Evolutionary conservation across 2,888 invertebrate genomes (phyloP).

Genomic region (Sarcophaga subvicina): DNA sequence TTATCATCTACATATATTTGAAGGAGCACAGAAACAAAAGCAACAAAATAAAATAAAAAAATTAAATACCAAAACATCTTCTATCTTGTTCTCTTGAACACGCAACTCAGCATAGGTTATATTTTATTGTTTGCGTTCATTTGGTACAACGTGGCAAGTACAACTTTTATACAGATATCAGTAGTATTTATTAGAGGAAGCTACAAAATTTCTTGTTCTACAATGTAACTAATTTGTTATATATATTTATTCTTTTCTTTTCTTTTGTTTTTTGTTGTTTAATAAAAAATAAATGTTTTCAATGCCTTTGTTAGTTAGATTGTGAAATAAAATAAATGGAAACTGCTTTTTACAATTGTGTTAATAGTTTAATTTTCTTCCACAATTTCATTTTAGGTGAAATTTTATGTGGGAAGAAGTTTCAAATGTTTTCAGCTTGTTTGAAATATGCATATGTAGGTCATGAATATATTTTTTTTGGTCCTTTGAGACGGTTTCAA

Average conservation of each 20-base stretch:
- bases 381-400: neutral
- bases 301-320: slow-evolving; percentile 14
- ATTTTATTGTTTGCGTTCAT: slow-evolving; percentile 1
- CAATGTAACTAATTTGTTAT: slow-evolving; percentile 66
- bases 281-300: slow-evolving; percentile 47
- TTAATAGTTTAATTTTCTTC: slow-evolving; percentile 35
- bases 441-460: neutral
- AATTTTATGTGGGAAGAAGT: neutral
- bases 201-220: slow-evolving; percentile 63
- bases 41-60: slow-evolving; percentile 20
- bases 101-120: slow-evolving; percentile 40
- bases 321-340: neutral
- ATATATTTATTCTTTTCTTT: slow-evolving; percentile 1
- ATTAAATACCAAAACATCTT: slow-evolving; percentile 41
- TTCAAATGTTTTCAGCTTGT: neutral
- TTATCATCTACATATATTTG: slow-evolving; percentile 58
- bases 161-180: slow-evolving; percentile 33
- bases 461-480: neutral
- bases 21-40: neutral
- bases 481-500: neutral
- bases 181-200: slow-evolving; percentile 60
- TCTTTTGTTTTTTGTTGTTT: neutral
- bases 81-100: slow-evolving; percentile 56
- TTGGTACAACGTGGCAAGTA: neutral
- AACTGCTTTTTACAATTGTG: slow-evolving; percentile 33